Evolutionary conservation across 2,888 invertebrate species (phyloP).

Genomic region (Megamerina dolium): DNA sequence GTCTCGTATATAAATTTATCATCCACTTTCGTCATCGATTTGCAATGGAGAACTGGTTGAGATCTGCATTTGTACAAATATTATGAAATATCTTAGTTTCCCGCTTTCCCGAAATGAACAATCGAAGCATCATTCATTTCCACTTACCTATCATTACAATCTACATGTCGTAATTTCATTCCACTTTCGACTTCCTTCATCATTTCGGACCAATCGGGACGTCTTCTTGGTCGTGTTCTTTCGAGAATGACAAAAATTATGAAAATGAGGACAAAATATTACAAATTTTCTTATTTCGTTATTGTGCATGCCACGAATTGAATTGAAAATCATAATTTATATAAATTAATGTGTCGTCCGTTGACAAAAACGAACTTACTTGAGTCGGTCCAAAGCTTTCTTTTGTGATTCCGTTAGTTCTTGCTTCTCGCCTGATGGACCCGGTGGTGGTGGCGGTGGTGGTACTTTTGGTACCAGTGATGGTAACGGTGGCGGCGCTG

Average conservation of each 20-base stretch:
- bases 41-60: conserved; percentile 56
- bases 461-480: conserved; percentile 54
- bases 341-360: conserved; percentile 8
- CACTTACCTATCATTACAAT: conserved; percentile 71
- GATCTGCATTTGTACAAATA: conserved; percentile 52
- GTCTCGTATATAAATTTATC: conserved; percentile 83
- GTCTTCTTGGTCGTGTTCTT: conserved; percentile 65
- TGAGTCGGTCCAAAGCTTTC: conserved; percentile 65
- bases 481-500: conserved; percentile 47
- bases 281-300: too few relatives aligned
- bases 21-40: conserved; percentile 62
- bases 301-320: too few relatives aligned
- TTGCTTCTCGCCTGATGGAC: conserved; percentile 56
- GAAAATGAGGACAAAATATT: too few relatives aligned
- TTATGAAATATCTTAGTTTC: not conserved
- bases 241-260: too few relatives aligned
- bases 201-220: conserved; percentile 85
- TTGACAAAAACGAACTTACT: conserved; percentile 41
- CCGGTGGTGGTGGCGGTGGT: conserved; percentile 66
- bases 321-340: conserved; percentile 3
- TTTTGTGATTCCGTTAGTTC: conserved; percentile 58
- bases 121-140: too few relatives aligned
- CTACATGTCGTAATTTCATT: conserved; percentile 70
- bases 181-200: conserved; percentile 87
- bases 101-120: not conserved